These are phyloP conservation scores for Xylota segnis DNA, from an alignment of 2,888 invertebrate species.

Conservation along the genomic window DNA sequence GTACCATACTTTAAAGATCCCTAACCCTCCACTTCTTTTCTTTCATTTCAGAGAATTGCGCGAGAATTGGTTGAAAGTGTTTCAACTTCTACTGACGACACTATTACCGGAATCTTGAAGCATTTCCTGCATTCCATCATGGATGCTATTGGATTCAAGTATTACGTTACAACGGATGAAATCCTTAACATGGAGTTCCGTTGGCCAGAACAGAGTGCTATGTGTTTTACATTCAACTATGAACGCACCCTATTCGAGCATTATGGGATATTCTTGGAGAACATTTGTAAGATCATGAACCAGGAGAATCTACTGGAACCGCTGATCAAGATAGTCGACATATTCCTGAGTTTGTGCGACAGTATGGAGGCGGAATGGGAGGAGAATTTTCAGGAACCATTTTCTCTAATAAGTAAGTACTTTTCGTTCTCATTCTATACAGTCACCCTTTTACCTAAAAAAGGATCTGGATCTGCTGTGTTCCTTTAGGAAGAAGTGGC, in stretches of 20 bases:
- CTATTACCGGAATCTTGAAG: conserved; percentile 15
- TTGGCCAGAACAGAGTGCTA: conserved; percentile 33
- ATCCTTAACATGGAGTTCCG: conserved; percentile 9
- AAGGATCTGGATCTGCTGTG: no score
- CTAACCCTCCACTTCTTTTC: background rate
- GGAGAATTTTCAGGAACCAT: conserved; percentile 44
- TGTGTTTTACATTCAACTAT: conserved; percentile 22
- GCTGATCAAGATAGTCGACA: conserved; percentile 16
- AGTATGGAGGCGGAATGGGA: conserved; percentile 40
- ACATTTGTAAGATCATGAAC: conserved; percentile 33
- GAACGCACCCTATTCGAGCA: background rate
- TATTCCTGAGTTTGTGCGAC: conserved; percentile 36
- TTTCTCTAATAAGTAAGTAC: conserved; percentile 62
- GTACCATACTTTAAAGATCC: no score
- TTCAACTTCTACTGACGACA: background rate
- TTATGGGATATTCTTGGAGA: conserved; percentile 16
- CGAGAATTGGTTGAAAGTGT: conserved; percentile 5
- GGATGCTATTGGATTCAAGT: conserved; percentile 61
- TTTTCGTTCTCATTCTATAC: no score
- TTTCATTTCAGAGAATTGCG: conserved; percentile 63
- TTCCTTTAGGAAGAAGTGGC: no score
- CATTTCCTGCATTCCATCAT: conserved; percentile 56
- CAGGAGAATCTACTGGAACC: background rate
- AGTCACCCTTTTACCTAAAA: no score
- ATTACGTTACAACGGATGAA: conserved; percentile 46